These are phyloP conservation scores for Cyphomyrus discorhynchus DNA, from an alignment of 2,113 vertebrate genomes.

Conservation along the genomic window DNA sequence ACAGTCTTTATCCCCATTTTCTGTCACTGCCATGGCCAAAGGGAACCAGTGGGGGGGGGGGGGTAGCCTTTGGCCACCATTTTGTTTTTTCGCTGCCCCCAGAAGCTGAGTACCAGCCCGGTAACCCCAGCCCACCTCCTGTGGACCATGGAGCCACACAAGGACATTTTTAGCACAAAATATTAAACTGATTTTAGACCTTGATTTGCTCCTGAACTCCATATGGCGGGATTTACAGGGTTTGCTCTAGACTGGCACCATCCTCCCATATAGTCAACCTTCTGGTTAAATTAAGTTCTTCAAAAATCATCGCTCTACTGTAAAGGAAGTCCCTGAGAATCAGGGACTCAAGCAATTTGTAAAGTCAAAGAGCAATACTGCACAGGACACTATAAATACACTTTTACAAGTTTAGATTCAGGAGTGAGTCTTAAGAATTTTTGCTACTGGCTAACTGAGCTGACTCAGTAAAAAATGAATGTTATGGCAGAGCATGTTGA, in stretches of 20 bases:
- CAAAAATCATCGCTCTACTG: background rate
- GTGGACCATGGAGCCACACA: background rate
- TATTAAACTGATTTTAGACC: background rate
- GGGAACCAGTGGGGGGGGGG: slow-evolving; percentile 36
- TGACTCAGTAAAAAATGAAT: background rate
- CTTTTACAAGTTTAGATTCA: background rate
- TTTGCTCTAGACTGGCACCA: background rate
- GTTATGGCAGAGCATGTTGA: background rate
- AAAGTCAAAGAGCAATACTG: background rate
- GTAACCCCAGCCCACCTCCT: background rate
- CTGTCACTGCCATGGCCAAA: slow-evolving; percentile 57
- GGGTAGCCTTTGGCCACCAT: slow-evolving; percentile 43
- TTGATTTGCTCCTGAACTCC: background rate
- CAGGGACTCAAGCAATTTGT: background rate
- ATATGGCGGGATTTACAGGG: background rate
- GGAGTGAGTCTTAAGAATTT: background rate
- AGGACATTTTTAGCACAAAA: background rate
- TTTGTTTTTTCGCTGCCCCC: slow-evolving; percentile 39
- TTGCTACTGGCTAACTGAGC: background rate
- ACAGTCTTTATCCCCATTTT: slow-evolving; percentile 57
- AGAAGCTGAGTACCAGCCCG: slow-evolving; percentile 42
- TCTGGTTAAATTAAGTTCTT: background rate
- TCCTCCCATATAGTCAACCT: background rate
- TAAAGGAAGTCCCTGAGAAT: background rate
- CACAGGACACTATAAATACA: background rate